Evolutionary conservation across 1,140 invertebrate species (phyloP).

Genomic region (Subanguina moxae): DNA sequence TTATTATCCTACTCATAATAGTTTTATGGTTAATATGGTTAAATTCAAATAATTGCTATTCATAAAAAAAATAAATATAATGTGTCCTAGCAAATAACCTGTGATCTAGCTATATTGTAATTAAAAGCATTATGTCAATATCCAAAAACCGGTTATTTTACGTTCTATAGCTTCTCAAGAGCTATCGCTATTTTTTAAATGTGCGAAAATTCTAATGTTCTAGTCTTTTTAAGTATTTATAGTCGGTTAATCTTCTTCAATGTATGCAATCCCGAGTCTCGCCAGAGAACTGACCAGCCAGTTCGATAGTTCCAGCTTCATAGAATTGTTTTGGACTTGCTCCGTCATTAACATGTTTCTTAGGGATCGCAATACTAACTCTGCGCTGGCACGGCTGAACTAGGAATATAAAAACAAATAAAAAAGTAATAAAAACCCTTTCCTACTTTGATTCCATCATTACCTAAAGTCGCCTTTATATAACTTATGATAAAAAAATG

Average conservation of each 20-base stretch:
- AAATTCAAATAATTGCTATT: too few species aligned
- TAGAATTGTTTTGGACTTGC: conserved; percentile 41
- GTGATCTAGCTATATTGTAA: too few species aligned
- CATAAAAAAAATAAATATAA: too few species aligned
- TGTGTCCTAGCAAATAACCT: too few species aligned
- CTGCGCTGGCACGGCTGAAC: conserved; percentile 50
- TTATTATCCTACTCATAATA: too few species aligned
- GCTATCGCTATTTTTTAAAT: too few species aligned
- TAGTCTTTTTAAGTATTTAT: too few species aligned
- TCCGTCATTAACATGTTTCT: conserved; percentile 50
- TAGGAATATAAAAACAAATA: neutral
- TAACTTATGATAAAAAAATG: neutral
- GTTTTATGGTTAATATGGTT: too few species aligned
- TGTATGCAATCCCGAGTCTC: conserved; percentile 52
- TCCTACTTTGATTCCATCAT: neutral
- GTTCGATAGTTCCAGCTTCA: conserved; percentile 47
- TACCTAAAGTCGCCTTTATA: neutral
- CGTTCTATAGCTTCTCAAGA: too few species aligned
- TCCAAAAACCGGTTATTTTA: too few species aligned
- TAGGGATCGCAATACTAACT: conserved; percentile 46
- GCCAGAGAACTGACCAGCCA: conserved; percentile 51
- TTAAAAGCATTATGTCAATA: too few species aligned
- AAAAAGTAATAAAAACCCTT: neutral
- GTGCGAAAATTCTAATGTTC: too few species aligned
- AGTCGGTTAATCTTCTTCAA: conserved; percentile 7